Percentiles rank a stretch among this genome's conserved stretches.
These are phyloP conservation scores for Phenganax marumi DNA, from an alignment of 92 coral and sea anemone genomes.

Conservation along the genomic window DNA sequence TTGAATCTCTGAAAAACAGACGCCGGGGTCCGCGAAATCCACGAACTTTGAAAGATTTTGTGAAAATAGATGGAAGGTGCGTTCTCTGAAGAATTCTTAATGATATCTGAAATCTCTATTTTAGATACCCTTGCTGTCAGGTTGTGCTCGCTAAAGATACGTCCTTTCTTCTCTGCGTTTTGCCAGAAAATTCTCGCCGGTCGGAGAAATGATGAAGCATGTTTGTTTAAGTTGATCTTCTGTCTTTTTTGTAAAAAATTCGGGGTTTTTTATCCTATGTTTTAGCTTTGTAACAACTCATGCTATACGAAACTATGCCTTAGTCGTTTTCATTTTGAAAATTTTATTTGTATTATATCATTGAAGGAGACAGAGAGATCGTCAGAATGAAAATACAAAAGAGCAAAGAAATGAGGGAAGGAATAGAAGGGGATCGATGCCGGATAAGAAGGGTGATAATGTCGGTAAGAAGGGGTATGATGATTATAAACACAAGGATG, in stretches of 20 bases:
- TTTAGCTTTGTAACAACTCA: no score
- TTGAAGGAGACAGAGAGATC: no score
- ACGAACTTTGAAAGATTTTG: conserved; percentile 7
- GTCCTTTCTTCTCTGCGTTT: no score
- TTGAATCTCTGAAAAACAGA: conserved; percentile 14
- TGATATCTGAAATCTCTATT: neutral
- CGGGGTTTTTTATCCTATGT: no score
- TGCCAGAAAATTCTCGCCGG: no score
- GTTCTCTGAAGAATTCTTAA: neutral
- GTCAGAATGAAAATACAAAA: neutral
- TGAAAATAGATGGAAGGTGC: conserved; percentile 20
- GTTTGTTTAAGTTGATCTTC: no score
- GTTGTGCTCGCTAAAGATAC: neutral
- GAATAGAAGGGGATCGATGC: neutral
- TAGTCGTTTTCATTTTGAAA: no score
- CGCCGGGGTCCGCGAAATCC: conserved; percentile 3
- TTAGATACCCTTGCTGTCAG: neutral
- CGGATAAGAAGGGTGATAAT: conserved; percentile 26
- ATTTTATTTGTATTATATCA: no score
- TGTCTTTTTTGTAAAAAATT: no score
- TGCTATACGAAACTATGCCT: no score
- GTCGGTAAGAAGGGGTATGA: conserved; percentile 20
- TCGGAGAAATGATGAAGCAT: no score
- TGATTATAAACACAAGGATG: conserved; percentile 47
- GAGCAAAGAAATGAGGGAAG: neutral